Evolutionary conservation across 2,113 vertebrate genomes (phyloP), one percentile per base, ranked within the genome.

Genomic region (Microtus montanus): DNA sequence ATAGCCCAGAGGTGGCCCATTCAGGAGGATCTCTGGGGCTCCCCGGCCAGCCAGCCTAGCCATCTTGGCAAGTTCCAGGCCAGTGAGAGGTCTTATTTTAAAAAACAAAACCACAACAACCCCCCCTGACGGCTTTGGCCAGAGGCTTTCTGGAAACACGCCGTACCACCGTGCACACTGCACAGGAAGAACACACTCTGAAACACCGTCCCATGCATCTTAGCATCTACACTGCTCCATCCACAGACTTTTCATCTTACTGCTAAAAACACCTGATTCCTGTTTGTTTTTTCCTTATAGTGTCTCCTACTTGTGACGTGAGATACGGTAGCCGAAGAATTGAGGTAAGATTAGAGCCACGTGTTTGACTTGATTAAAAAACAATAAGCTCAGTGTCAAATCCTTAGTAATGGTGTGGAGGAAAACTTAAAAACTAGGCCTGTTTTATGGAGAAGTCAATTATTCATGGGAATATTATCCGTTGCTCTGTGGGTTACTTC

Each of bases 291-390:
- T 77, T 96, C 66, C 66, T 98, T 98, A 79, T 80, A 98, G 98
- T 95, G 35, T 93, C 97, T 95, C 90, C 94, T 90, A 74, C 64
- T 79, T 66, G 91, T 64, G 77, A 93, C 77, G 5, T 79, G 77
- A 97, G 94, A 85, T 20, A 66, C 19, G 94, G 63, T 74, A 95
- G 80, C 47, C 87, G 11, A 87, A 97, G 64, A 91, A 93, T 71
- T 61, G 94, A 98, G 98, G 98, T 98, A 98, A 98, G 98, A 87
- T 61, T 47, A 17, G 14, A 90, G 91, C 70, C 58, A 33, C 17
- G 26, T 90, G 83, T 90, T n/a, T 95, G 9, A 71, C 70, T 74
- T 74, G 49, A 30, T 66, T 83, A 89, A 78, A 49, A n/a, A 89
- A n/a, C 30, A n/a, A 10, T 24, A 89, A 95, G 66, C 22, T 75